Conservation (phyloP, 2,113 vertebrate species). For the Neogale vison region DNA sequence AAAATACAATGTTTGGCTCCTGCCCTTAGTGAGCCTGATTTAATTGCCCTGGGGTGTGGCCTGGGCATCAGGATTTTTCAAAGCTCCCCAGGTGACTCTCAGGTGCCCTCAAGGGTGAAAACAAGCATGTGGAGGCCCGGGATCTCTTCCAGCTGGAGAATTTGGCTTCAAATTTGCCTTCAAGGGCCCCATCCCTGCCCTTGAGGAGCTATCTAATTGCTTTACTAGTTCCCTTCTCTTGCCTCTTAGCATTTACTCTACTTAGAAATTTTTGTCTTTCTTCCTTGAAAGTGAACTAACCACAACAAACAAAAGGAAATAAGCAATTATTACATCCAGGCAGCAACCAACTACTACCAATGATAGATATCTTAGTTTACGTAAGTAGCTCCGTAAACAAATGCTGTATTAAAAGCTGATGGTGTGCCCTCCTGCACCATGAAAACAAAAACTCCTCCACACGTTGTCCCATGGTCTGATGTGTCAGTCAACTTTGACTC, state of each 20-base stretch:
- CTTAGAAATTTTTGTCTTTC: slow-evolving; percentile 68
- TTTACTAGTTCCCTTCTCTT: slow-evolving; percentile 45
- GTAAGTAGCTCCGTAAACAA: slow-evolving; percentile 60
- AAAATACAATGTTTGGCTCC: background rate
- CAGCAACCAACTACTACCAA: slow-evolving; percentile 55
- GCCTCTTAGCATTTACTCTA: slow-evolving; percentile 56
- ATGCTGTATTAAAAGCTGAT: slow-evolving; percentile 69
- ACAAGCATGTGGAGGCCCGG: background rate
- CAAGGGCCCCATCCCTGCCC: background rate
- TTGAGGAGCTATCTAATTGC: slow-evolving; percentile 44
- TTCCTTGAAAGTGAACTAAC: slow-evolving; percentile 72
- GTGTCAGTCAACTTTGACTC: background rate
- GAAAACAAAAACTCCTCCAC: background rate
- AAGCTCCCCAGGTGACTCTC: slow-evolving; percentile 25
- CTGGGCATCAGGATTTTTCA: background rate
- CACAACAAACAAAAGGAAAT: slow-evolving; percentile 76
- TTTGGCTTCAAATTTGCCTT: slow-evolving; percentile 43
- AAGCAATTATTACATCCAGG: slow-evolving; percentile 60
- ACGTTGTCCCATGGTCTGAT: background rate
- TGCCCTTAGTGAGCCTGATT: background rate
- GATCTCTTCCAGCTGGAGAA: slow-evolving; percentile 61
- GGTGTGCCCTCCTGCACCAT: background rate
- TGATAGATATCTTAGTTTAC: slow-evolving; percentile 67
- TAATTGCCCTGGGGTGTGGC: background rate
- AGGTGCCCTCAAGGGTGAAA: background rate